phyloP scores from a whole-genome alignment of 2,113 vertebrate genomes.

The Rhinogobius similis region DNA sequence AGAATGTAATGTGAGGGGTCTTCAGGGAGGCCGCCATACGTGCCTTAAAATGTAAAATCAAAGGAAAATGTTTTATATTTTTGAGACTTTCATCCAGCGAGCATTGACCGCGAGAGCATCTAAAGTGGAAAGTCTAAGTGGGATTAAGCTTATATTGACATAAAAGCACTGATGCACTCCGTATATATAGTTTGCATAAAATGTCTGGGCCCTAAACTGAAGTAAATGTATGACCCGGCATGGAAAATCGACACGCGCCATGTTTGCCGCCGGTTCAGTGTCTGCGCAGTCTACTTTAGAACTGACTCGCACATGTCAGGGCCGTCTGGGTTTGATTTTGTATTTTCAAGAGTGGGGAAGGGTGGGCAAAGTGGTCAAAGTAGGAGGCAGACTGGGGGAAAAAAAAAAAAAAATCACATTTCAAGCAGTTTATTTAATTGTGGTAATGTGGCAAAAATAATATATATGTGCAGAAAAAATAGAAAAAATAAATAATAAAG shows the following conservation, averaged over 20 bases:
- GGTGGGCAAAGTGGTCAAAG: too few species aligned
- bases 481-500: too few species aligned
- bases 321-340: background rate
- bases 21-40: conserved; percentile 29
- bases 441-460: too few species aligned
- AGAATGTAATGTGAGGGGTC: conserved; percentile 43
- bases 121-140: background rate
- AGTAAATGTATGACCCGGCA: background rate
- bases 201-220: background rate
- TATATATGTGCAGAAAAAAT: too few species aligned
- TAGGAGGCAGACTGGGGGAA: too few species aligned
- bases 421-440: too few species aligned
- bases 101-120: background rate
- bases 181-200: conserved; percentile 8
- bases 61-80: conserved; percentile 27
- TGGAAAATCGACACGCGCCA: background rate
- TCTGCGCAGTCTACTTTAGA: background rate
- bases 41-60: conserved; percentile 34
- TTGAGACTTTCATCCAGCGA: background rate
- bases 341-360: too few species aligned
- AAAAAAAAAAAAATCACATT: too few species aligned
- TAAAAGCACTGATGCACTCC: background rate
- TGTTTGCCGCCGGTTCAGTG: conserved; percentile 1
- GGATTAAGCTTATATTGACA: conserved; percentile 9
- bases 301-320: background rate